Conservation (phyloP, 2,888 invertebrate species). For the Lapara coniferarum region DNA sequence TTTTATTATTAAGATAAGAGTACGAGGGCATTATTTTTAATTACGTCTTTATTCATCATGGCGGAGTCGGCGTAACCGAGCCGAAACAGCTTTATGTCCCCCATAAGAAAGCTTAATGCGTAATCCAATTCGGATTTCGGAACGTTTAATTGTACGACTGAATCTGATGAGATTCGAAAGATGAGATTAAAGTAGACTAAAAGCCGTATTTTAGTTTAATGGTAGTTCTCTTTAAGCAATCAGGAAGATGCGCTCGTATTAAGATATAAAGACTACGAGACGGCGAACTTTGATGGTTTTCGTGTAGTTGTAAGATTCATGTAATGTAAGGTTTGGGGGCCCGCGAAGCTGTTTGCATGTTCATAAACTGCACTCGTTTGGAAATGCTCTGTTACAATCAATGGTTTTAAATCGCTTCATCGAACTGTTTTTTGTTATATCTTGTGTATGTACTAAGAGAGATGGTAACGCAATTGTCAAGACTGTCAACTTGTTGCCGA, state of each 20-base stretch:
- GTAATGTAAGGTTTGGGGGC: slow-evolving; percentile 5
- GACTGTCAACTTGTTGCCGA: too few relatives aligned
- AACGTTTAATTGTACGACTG: slow-evolving; percentile 55
- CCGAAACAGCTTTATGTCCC: slow-evolving; percentile 61
- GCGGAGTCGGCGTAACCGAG: slow-evolving; percentile 54
- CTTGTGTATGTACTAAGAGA: neutral
- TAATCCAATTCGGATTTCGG: slow-evolving; percentile 64
- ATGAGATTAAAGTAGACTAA: slow-evolving; percentile 55
- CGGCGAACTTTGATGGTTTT: slow-evolving; percentile 41
- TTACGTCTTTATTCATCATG: slow-evolving; percentile 60
- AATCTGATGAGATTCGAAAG: slow-evolving; percentile 50
- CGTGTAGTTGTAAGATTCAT: slow-evolving; percentile 24
- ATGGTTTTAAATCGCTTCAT: neutral
- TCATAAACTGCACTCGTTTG: neutral
- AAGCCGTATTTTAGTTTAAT: slow-evolving; percentile 63
- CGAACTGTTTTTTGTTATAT: neutral
- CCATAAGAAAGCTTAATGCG: slow-evolving; percentile 64
- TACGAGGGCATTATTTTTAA: slow-evolving; percentile 58
- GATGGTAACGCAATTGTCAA: too few relatives aligned
- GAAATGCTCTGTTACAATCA: neutral
- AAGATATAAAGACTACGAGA: slow-evolving; percentile 50
- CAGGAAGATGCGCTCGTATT: slow-evolving; percentile 46
- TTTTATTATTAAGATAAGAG: slow-evolving; percentile 39
- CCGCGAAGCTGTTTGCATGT: neutral
- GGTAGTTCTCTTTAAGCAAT: slow-evolving; percentile 50